A percentile compares a stretch with the other conserved stretches of the same genome.
Evolutionary conservation across 2,888 invertebrate species (phyloP).

Genomic region (Axea sp.): DNA sequence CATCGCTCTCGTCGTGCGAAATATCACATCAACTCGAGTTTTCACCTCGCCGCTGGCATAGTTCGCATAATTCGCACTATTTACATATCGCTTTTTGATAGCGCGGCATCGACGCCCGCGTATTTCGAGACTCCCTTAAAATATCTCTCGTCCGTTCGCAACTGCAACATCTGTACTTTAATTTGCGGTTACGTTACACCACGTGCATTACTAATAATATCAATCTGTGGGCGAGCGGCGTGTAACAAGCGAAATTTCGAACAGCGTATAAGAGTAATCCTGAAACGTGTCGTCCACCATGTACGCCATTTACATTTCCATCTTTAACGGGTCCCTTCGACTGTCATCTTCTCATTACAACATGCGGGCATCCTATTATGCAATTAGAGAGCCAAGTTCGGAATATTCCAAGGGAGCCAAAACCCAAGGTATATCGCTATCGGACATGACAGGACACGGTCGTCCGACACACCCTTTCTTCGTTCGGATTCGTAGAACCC

Average conservation of each 20-base stretch:
- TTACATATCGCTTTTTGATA: slow-evolving; percentile 38
- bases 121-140: not conserved
- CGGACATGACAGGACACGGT: slow-evolving; percentile 79
- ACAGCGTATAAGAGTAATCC: slow-evolving; percentile 46
- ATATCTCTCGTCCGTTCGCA: no score
- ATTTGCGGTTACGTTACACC: no score
- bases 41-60: slow-evolving; percentile 48
- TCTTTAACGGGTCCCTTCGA: slow-evolving; percentile 56
- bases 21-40: slow-evolving; percentile 36
- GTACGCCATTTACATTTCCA: slow-evolving; percentile 57
- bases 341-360: slow-evolving; percentile 62
- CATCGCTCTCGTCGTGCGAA: slow-evolving; percentile 46
- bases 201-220: not conserved
- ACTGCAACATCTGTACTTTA: no score
- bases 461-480: slow-evolving; percentile 80
- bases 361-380: slow-evolving; percentile 79
- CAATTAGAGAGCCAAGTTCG: slow-evolving; percentile 75
- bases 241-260: slow-evolving; percentile 42
- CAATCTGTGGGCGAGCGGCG: slow-evolving; percentile 14
- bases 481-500: slow-evolving; percentile 75
- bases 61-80: slow-evolving; percentile 53
- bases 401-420: slow-evolving; percentile 75
- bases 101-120: no score
- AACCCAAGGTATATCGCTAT: slow-evolving; percentile 77
- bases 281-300: slow-evolving; percentile 57